These are phyloP conservation scores for Caenorhabditis afra DNA, from an alignment of 2,888 invertebrate species.

Conservation along the genomic window DNA sequence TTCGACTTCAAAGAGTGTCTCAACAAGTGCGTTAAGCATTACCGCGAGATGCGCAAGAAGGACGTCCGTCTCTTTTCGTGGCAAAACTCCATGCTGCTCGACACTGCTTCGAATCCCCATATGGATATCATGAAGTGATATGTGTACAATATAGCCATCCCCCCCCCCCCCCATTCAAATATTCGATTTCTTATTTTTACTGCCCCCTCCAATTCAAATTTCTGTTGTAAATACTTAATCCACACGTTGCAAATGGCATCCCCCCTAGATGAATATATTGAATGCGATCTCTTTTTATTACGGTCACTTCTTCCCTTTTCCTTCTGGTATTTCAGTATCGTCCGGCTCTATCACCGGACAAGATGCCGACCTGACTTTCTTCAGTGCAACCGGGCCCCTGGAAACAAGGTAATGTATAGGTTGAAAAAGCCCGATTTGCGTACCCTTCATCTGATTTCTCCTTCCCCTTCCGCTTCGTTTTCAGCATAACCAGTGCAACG, in stretches of 20 bases:
- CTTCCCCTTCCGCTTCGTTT: too few species aligned
- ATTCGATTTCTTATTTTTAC: not conserved
- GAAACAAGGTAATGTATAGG: too few species aligned
- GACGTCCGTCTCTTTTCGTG: conserved; percentile 52
- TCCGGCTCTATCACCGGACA: too few species aligned
- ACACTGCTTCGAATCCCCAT: not conserved
- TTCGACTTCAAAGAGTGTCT: conserved; percentile 50
- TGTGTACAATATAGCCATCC: not conserved
- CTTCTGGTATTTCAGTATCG: too few species aligned
- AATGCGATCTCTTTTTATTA: too few species aligned
- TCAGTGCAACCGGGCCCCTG: too few species aligned
- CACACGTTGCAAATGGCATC: not conserved
- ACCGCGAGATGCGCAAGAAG: conserved; percentile 45
- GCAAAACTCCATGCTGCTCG: conserved; percentile 46
- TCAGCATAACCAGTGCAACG: too few species aligned
- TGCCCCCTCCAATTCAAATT: not conserved
- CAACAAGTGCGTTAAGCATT: conserved; percentile 36
- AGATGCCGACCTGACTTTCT: too few species aligned
- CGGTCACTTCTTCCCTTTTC: too few species aligned
- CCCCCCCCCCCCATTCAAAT: too few species aligned
- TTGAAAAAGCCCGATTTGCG: too few species aligned
- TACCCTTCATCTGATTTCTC: too few species aligned
- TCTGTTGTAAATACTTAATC: conserved; percentile 11
- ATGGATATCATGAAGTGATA: not conserved
- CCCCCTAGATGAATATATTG: conserved; percentile 2